Evolutionary conservation across 2,113 vertebrate genomes (phyloP).

Genomic region (Caretta caretta): DNA sequence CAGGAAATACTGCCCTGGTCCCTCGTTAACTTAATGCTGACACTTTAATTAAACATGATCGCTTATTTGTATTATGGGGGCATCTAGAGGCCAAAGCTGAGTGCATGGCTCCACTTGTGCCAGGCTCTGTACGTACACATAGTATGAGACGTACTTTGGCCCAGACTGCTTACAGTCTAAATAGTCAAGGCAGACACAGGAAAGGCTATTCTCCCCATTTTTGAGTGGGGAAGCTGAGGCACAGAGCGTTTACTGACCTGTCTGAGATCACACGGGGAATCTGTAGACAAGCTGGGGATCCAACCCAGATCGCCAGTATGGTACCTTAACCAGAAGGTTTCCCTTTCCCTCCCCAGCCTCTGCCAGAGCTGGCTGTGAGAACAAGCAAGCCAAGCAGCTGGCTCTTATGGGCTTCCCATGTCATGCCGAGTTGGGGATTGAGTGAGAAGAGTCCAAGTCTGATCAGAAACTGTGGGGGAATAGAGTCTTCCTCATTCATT

Average conservation of each 20-base stretch:
- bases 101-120: not conserved
- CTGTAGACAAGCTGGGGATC: not conserved
- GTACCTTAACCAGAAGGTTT: accelerated
- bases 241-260: not conserved
- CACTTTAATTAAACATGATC: not conserved
- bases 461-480: accelerated
- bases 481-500: not conserved
- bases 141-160: not conserved
- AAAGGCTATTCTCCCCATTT: not conserved
- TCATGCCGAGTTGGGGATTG: accelerated
- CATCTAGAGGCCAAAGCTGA: not conserved
- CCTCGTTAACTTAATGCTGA: not conserved
- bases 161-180: no score
- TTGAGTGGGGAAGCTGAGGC: accelerated
- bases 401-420: not conserved
- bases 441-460: accelerated
- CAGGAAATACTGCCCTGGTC: not conserved
- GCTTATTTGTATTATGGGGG: not conserved
- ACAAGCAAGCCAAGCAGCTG: not conserved
- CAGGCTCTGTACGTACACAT: not conserved
- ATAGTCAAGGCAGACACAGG: not conserved
- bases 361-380: not conserved
- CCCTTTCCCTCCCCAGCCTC: not conserved
- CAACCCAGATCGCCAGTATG: not conserved
- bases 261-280: not conserved